Conservation (phyloP, 2,797 vertebrate genomes). For the Cephalopachus bancanus region DNA sequence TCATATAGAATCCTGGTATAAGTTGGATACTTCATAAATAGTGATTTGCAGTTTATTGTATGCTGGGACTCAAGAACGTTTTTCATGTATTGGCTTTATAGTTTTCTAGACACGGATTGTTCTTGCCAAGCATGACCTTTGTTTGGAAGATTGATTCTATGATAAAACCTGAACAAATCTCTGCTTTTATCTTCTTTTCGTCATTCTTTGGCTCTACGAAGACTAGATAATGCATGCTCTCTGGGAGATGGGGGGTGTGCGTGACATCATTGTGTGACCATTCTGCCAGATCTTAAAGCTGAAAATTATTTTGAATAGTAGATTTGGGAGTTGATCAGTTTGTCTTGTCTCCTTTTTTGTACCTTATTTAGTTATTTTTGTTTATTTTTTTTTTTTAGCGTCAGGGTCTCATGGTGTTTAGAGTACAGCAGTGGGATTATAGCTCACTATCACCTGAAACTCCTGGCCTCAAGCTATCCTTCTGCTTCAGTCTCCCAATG, state of each 20-base stretch:
- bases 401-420: no score
- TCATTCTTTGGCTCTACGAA: not conserved
- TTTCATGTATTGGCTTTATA: slow-evolving; percentile 48
- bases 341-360: not conserved
- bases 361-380: not conserved
- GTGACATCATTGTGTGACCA: not conserved
- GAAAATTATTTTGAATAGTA: not conserved
- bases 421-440: no score
- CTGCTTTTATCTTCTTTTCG: not conserved
- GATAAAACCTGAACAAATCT: not conserved
- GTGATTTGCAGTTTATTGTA: slow-evolving; percentile 18
- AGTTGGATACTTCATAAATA: slow-evolving; percentile 52
- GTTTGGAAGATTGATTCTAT: slow-evolving; percentile 1
- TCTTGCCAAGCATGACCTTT: not conserved
- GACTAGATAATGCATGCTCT: not conserved
- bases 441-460: no score
- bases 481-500: no score
- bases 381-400: no score
- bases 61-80: slow-evolving; percentile 6
- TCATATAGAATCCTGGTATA: not conserved
- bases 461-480: no score
- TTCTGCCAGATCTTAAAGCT: slow-evolving; percentile 1
- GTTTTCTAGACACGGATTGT: slow-evolving; percentile 50
- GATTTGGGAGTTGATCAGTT: not conserved
- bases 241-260: not conserved